Conservation (phyloP, 2,888 invertebrate species). For the Sicus ferrugineus region DNA sequence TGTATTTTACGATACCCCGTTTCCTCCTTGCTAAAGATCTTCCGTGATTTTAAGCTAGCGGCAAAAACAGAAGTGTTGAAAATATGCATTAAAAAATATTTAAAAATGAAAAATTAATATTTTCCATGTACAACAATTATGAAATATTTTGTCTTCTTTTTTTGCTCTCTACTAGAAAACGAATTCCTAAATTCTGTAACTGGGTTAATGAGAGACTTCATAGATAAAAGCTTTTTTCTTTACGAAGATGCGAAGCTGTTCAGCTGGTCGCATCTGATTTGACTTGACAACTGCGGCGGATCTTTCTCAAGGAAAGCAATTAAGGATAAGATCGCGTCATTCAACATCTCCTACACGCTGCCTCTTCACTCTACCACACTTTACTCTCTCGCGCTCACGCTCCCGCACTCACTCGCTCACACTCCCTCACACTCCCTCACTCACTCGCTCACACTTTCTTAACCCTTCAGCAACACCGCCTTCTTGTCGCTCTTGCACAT, state of each 20-base stretch:
- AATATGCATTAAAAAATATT: neutral
- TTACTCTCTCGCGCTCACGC: too few relatives aligned
- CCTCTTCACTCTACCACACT: neutral
- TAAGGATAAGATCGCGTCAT: slow-evolving; percentile 30
- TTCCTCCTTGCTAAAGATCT: slow-evolving; percentile 14
- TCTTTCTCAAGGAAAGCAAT: slow-evolving; percentile 26
- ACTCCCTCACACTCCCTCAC: neutral
- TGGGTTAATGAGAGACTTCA: slow-evolving; percentile 22
- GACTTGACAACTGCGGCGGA: neutral
- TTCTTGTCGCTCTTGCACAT: too few relatives aligned
- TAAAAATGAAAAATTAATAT: neutral
- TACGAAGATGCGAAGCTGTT: neutral
- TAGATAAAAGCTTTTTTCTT: neutral
- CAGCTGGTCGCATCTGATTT: neutral
- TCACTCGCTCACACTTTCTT: neutral
- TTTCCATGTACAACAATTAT: neutral
- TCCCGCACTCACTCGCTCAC: neutral
- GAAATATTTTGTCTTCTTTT: neutral
- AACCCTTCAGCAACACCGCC: too few relatives aligned
- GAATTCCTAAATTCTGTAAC: neutral
- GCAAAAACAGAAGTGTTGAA: neutral
- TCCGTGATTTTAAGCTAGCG: slow-evolving; percentile 13
- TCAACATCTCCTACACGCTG: slow-evolving; percentile 3
- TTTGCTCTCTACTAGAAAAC: neutral
- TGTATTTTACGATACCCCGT: slow-evolving; percentile 11